Base-by-base conservation (phyloP, 2,888 invertebrate genomes). In the Pimpla rufipes region DNA sequence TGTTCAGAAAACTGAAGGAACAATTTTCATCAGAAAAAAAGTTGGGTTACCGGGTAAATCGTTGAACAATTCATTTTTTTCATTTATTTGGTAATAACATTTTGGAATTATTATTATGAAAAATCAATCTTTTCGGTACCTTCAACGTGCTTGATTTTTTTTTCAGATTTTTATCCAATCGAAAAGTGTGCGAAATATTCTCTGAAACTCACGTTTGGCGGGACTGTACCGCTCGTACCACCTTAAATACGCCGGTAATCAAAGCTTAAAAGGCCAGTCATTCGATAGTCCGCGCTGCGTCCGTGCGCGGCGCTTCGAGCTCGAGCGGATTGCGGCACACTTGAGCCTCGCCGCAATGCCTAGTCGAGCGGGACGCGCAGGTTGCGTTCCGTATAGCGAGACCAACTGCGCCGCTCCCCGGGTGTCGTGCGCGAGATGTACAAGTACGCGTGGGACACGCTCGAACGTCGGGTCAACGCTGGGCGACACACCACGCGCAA, bases 311-410 rank as follows among this genome's bases (percentile, higher is more conserved):
- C 18, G 40, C 40, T 40, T 11, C 45, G 64, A 68, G 55, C 59
- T 74, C 68, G 29, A 80, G 37, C 42, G 29, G 35, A 50, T 71
- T 64, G 66, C 42, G 64, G 75, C n/a, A 62, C 50, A 62, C 62
- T 75, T 52, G 23, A 70, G n/a, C 23, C 64, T 16, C n/a, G 21
- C 10, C 40, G 45, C 21, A 70, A 75, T 55, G 45, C 55, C 42
- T 55, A 21, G 16, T 62, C 64, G n/a, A n/a, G 11, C 45, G 21
- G 57, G 18, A 59, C 21, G 16, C 35, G 16, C 2, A 70, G 47
- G 21, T 64, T 45, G 18, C 57, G 21, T 50, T 23, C 45, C n/a
- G n/a, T 47, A 47, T 70, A 10, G 16, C 8, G 37, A 16, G 40
- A 40, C 8, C 16, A 11, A 3, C 29, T 29, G 10, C 18, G 2